phyloP scores from a whole-genome alignment of 2,797 vertebrate species.

The Sebastes iracundus region DNA sequence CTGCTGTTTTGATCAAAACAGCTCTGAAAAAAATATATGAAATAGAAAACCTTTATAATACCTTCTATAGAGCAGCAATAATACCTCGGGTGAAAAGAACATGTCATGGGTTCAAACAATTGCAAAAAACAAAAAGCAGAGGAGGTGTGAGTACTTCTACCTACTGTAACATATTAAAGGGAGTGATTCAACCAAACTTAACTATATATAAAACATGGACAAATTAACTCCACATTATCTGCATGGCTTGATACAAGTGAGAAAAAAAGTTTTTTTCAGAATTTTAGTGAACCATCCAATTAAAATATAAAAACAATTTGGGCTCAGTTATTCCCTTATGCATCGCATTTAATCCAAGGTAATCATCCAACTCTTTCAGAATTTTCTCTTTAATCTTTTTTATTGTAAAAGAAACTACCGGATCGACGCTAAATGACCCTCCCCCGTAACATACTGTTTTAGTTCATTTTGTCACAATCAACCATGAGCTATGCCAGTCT shows the following conservation, averaged over 20 bases:
- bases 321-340: background rate
- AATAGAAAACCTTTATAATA: constrained; percentile 5
- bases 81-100: background rate
- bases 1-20: constrained; percentile 49
- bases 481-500: background rate
- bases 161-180: background rate
- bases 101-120: background rate
- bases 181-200: background rate
- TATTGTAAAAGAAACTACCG: background rate
- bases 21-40: background rate
- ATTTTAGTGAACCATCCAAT: background rate
- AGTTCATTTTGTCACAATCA: background rate
- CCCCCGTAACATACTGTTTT: background rate
- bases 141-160: background rate
- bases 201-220: background rate
- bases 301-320: background rate
- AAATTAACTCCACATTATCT: background rate
- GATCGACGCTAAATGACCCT: background rate
- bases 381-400: background rate
- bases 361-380: background rate
- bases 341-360: background rate
- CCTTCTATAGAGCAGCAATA: constrained; percentile 3
- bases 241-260: background rate
- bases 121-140: background rate
- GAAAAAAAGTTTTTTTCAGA: background rate